Conservation (phyloP, 2,113 vertebrate genomes). For the Stegastes partitus region DNA sequence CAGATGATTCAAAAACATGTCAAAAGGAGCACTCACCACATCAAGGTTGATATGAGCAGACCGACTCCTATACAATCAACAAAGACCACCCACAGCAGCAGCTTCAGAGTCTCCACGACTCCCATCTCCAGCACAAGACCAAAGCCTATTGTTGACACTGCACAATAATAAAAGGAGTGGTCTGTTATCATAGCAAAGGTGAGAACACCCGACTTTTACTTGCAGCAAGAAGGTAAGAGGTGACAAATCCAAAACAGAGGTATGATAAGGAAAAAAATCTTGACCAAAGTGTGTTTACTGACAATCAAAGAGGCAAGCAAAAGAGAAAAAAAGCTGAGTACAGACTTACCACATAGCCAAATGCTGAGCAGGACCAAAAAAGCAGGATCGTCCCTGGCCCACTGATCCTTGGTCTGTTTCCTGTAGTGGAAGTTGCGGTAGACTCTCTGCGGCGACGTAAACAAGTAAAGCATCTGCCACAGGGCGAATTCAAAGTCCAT, state of each 20-base stretch:
- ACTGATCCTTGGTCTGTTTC: slow-evolving; percentile 99
- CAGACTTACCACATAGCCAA: slow-evolving; percentile 94
- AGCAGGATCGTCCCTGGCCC: slow-evolving; percentile 97
- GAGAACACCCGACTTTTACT: not conserved
- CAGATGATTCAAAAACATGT: not conserved
- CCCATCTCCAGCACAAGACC: slow-evolving; percentile 96
- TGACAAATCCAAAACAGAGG: too few species aligned
- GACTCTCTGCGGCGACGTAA: slow-evolving; percentile 96
- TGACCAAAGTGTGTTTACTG: too few species aligned
- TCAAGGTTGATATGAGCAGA: slow-evolving; percentile 94
- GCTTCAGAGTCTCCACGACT: slow-evolving; percentile 92
- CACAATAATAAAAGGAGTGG: slow-evolving; percentile 21
- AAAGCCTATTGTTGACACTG: slow-evolving; percentile 96
- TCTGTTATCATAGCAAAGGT: not conserved
- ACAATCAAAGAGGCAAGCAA: too few species aligned
- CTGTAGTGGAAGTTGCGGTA: slow-evolving; percentile 99
- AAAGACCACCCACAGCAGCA: slow-evolving; percentile 97
- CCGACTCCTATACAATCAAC: slow-evolving; percentile 97
- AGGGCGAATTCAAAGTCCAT: slow-evolving; percentile 99
- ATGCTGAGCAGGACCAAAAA: slow-evolving; percentile 95
- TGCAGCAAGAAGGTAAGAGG: too few species aligned
- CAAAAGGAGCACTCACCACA: slow-evolving; percentile 90
- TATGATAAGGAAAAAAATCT: too few species aligned
- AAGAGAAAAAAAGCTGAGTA: not conserved
- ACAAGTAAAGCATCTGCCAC: slow-evolving; percentile 99